Evolutionary conservation across 1,140 invertebrate species (phyloP).

Genomic region (Scaptomyza graminum): DNA sequence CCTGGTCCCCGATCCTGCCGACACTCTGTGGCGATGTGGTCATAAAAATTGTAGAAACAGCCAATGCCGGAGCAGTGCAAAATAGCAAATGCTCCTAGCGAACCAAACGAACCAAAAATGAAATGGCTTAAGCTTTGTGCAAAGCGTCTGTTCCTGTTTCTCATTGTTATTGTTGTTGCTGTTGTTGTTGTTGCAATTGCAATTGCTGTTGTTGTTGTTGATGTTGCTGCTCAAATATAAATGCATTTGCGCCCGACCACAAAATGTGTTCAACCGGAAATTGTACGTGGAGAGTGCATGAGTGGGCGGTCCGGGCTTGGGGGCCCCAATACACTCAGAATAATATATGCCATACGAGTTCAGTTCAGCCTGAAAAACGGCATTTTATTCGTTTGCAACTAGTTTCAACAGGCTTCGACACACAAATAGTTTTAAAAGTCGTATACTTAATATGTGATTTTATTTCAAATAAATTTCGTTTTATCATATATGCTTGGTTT

Average conservation of each 20-base stretch:
- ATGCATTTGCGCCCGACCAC: slow-evolving; percentile 78
- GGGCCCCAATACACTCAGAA: slow-evolving; percentile 5
- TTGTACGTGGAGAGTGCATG: slow-evolving; percentile 75
- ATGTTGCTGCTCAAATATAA: slow-evolving; percentile 70
- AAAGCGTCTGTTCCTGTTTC: slow-evolving; percentile 55
- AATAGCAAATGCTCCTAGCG: slow-evolving; percentile 73
- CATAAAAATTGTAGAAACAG: slow-evolving; percentile 49
- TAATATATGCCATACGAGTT: background rate
- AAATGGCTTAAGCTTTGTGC: slow-evolving; percentile 77
- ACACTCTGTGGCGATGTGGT: slow-evolving; percentile 28
- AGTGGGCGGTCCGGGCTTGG: slow-evolving; percentile 42
- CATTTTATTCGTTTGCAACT: background rate
- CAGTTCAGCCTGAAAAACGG: background rate
- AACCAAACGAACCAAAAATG: slow-evolving; percentile 76
- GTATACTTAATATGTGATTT: no score
- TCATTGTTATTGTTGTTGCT: slow-evolving; percentile 16
- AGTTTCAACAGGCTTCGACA: no score
- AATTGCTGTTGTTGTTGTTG: slow-evolving; percentile 13
- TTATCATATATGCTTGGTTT: no score
- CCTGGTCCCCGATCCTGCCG: slow-evolving; percentile 15
- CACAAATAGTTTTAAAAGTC: no score
- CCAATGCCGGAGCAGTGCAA: slow-evolving; percentile 63
- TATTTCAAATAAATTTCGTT: no score
- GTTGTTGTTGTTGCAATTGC: background rate
- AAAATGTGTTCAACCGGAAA: slow-evolving; percentile 83